These are phyloP conservation scores for Chironomus tentans DNA, from an alignment of 2,888 invertebrate species.

Conservation along the genomic window DNA sequence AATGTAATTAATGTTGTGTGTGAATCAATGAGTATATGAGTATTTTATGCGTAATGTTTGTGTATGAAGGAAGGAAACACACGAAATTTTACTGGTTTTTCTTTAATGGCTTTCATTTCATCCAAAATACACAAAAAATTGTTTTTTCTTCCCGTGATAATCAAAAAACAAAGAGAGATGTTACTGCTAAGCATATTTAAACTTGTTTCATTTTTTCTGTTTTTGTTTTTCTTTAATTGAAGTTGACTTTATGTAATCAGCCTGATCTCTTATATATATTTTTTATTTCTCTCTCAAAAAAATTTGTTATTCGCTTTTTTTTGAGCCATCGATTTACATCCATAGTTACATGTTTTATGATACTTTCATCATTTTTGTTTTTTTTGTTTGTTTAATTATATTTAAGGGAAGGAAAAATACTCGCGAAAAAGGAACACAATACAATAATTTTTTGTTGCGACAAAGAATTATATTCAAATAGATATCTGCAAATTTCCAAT, in stretches of 20 bases:
- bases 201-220: too few relatives aligned
- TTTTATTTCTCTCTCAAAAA: not conserved
- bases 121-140: constrained; percentile 25
- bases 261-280: not conserved
- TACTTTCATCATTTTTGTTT: not conserved
- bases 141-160: not conserved
- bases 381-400: not conserved
- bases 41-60: too few relatives aligned
- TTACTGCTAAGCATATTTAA: not conserved
- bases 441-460: not conserved
- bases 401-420: not conserved
- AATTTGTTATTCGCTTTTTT: not conserved
- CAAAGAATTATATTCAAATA: not conserved
- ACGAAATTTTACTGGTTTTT: constrained; percentile 1
- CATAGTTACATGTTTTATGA: not conserved
- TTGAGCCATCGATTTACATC: not conserved
- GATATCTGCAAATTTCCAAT: not conserved
- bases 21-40: not conserved
- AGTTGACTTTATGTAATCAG: not conserved
- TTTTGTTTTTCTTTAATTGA: not conserved
- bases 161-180: constrained; percentile 19
- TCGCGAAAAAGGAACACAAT: not conserved
- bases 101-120: constrained; percentile 19
- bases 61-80: not conserved
- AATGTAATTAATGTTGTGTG: too few relatives aligned